Evolutionary conservation across 2,888 invertebrate genomes (phyloP).

Genomic region (Cephus pygmeus): DNA sequence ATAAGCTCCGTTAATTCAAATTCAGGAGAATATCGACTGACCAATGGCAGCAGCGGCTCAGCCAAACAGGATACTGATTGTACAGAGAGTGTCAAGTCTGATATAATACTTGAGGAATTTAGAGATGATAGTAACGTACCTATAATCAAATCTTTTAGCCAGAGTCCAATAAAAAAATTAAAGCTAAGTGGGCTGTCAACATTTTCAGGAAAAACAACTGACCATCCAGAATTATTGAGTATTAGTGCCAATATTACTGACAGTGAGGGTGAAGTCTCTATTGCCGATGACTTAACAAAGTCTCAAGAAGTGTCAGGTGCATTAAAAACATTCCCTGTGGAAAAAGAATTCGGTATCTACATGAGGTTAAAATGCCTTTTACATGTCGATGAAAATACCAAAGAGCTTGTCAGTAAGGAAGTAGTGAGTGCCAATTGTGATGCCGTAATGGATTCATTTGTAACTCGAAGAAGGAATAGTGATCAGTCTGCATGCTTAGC

Average conservation of each 20-base stretch:
- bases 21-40: constrained; percentile 25
- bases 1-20: constrained; percentile 33
- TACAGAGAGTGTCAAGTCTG: constrained; percentile 36
- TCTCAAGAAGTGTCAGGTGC: constrained; percentile 29
- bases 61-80: constrained; percentile 37
- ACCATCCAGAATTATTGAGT: constrained; percentile 42
- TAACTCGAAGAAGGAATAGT: constrained; percentile 33
- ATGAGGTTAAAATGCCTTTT: constrained; percentile 53
- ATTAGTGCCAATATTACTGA: constrained; percentile 55
- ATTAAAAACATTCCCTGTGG: constrained; percentile 39
- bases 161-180: constrained; percentile 19
- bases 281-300: constrained; percentile 38
- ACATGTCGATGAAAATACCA: constrained; percentile 52
- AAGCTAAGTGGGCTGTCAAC: constrained; percentile 23
- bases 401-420: constrained; percentile 51
- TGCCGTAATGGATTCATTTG: constrained; percentile 24
- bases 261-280: constrained; percentile 49
- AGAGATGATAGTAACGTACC: constrained; percentile 10
- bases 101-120: constrained; percentile 32
- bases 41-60: constrained; percentile 43
- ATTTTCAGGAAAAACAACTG: constrained; percentile 6
- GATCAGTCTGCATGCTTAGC: constrained; percentile 51
- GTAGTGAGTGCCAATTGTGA: constrained; percentile 49
- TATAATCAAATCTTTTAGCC: constrained; percentile 2
- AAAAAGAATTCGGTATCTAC: constrained; percentile 50